Base-by-base conservation (phyloP, 1,140 invertebrate genomes). In the Bathynomus jamesi region DNA sequence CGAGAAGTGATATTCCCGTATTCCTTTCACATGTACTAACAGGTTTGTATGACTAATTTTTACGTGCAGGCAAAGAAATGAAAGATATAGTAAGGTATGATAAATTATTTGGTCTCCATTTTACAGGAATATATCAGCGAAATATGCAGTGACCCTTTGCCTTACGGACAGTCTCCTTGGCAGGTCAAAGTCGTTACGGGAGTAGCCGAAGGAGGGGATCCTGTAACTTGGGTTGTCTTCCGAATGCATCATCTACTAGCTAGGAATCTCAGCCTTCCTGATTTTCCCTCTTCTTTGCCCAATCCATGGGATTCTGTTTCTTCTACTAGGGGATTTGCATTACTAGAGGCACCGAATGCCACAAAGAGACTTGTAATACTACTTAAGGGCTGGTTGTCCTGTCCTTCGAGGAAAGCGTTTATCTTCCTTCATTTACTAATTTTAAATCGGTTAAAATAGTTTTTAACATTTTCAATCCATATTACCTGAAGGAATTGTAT, bases 101-200 rank as follows among this genome's bases (percentile, higher is more conserved):
- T n/a, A n/a, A n/a, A n/a, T n/a, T n/a, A n/a, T n/a, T n/a, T n/a
- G n/a, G n/a, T n/a, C n/a, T n/a, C n/a, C n/a, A n/a, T n/a, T n/a
- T n/a, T n/a, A 25, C 46, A 69, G 67, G 67, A 69, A 61, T 69
- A 69, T 28, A 61, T 69, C 7, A 69, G 67, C 53, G 61, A 46
- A 28, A 3, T 69, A n/a, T 61, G 53, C 30, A 46, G 61, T 30
- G 46, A 69, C 21, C 53, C 3, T 3, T 25, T 28, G n/a, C 8
- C 61, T 4, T 10, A 30, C n/a, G 3, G n/a, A 4, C 13, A 69
- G 17, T 61, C 67, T 3, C 67, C 67, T 1, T 69, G 67, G 67
- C 67, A 69, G 29, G 32, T 69, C 24, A 61, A 61, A 28, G 21
- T 69, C 7, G 61, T 69, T 5, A 60, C 53, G 28, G 67, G 67